These are phyloP conservation scores for Abramis brama DNA, from an alignment of 2,113 vertebrate genomes.

Conservation along the genomic window DNA sequence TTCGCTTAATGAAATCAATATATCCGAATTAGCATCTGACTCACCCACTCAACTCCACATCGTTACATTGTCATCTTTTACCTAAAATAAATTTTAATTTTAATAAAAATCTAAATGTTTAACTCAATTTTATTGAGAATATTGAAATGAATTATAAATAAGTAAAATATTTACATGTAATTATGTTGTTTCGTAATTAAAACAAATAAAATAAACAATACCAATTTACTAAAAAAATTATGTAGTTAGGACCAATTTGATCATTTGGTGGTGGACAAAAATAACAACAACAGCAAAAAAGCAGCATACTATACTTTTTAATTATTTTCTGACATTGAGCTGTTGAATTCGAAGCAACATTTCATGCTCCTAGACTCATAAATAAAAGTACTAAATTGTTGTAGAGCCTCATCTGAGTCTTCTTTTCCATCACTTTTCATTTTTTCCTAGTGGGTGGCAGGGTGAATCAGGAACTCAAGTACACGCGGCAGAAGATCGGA, in stretches of 20 bases:
- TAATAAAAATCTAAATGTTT: neutral
- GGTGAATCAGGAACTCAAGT: constrained; percentile 96
- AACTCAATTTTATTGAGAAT: neutral
- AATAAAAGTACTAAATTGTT: neutral
- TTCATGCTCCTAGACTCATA: neutral
- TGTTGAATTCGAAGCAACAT: neutral
- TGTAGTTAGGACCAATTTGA: neutral
- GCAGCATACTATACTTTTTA: neutral
- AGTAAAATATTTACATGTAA: too few relatives aligned
- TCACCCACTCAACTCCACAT: too few relatives aligned
- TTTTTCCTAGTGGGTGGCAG: constrained; percentile 88
- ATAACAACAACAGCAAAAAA: neutral
- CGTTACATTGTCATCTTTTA: too few relatives aligned
- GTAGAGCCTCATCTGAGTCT: neutral
- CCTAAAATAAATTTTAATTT: neutral
- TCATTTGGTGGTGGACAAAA: neutral
- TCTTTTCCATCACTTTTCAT: neutral
- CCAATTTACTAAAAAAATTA: too few relatives aligned
- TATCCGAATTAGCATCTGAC: too few relatives aligned
- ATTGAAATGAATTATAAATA: neutral
- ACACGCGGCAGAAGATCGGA: constrained; percentile 97
- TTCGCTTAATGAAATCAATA: neutral
- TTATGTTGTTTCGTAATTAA: too few relatives aligned
- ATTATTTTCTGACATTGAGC: neutral
- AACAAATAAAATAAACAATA: too few relatives aligned